Evolutionary conservation across 2,113 vertebrate species (phyloP), one percentile per base, ranked within the genome.

Genomic region (Aplodontia rufa): DNA sequence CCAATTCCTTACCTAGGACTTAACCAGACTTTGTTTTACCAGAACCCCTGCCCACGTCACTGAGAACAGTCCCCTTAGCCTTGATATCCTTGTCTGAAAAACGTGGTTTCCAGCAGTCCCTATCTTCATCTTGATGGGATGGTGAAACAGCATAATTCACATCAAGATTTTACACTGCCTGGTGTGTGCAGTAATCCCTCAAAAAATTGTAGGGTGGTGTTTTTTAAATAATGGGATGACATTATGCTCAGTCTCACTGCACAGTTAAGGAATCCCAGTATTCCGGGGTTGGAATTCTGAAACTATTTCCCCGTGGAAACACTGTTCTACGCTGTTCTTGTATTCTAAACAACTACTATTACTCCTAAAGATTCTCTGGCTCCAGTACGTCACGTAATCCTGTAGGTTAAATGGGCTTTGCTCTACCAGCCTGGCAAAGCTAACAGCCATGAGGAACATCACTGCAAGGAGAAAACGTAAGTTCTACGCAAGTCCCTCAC

Each of bases 241-340:
- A n/a, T 19, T 12, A 2, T 62, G 26, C 62, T 68, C 20, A 58
- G 9, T 20, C 32, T 89, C 37, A 62, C 32, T 45, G 8, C 1
- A 37, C 35, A 66, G 17, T 53, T 80, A 80, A 79, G 35, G 5
- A 64, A 51, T 19, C 24, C 35, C 28, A 66, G n/a, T 6, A 75
- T 90, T 94, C 96, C 76, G 72, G 30, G 30, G 24, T 5, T 13
- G 55, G 97, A 97, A 97, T 66, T 71, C 87, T 84, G 83, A 42
- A 58, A 58, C 24, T 30, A 35, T 55, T 64, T 94, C 66, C 51
- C 95, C 92, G 6, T 66, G 30, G 96, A 85, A 95, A 96, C 95
- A 30, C 40, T 4, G 19, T 84, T 88, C 55, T 49, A 17, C 20
- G 1, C 90, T 12, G 26, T 22, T 40, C 40, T 5, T 7, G 12